Base-by-base conservation (phyloP, 2,888 invertebrate genomes). In the Chrysolina americana region DNA sequence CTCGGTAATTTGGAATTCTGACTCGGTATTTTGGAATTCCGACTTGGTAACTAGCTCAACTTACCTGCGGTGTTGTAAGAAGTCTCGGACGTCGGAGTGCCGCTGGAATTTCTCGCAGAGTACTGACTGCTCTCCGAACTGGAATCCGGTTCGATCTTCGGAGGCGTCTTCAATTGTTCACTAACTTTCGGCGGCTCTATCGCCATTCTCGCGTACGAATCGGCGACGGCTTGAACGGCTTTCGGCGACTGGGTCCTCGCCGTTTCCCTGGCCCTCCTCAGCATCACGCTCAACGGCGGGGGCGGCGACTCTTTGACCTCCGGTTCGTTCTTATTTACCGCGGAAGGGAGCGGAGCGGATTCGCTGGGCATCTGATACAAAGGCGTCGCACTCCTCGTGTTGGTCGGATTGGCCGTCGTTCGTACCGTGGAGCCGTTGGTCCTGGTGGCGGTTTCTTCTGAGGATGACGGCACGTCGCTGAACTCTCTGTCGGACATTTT, bases 211-310 rank as follows among this genome's bases (percentile, higher is more conserved):
- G 15, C 44, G 15, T 44, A n/a, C n/a, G n/a, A n/a, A n/a, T n/a
- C n/a, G n/a, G n/a, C n/a, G n/a, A n/a, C n/a, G n/a, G n/a, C n/a
- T n/a, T n/a, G n/a, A n/a, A 44, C 44, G 44, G 15, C 9, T 8
- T 36, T 36, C 36, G 36, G 36, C 36, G 36, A 36, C 44, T 6
- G 44, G 2, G 2, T 15, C 44, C 15, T 44, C 44, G 11, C 50
- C 50, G n/a, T 66, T 8, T 44, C 17, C 11, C 28, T 66, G 8
- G 28, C 21, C 13, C n/a, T 17, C 36, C 41, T 36, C 23, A 66
- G 5, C 10, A 66, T 66, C n/a, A 50, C 66, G 66, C 50, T 66
- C 17, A 66, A 11, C 10, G 66, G 66, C 10, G 66, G 66, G 2
- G 66, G 66, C 0, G 17, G 23, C 17, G 11, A 2, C 8, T 47